A percentile compares a stretch with the other conserved stretches of the same genome.
Evolutionary conservation across 2,113 vertebrate species (phyloP).

Genomic region (Ailurus styani): DNA sequence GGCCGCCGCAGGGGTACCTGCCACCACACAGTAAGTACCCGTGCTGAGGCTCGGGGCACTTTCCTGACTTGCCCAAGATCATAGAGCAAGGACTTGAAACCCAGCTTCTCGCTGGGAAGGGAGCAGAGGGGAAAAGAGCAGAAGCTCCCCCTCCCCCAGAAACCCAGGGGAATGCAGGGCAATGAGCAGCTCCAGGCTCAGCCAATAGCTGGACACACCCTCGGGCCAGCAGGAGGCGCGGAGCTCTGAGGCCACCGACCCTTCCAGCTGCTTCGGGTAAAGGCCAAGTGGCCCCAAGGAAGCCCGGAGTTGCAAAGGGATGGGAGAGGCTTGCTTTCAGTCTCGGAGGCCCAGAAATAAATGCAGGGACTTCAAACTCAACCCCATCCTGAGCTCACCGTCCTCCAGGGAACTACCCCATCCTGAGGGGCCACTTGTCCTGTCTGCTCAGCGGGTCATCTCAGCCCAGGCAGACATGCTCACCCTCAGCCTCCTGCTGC

Average conservation of each 20-base stretch:
- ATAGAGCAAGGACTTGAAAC: background rate
- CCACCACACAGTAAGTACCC: background rate
- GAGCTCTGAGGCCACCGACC: background rate
- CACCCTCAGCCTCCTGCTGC: background rate
- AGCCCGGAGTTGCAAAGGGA: background rate
- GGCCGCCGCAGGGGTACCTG: background rate
- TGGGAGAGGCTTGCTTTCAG: background rate
- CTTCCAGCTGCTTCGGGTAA: background rate
- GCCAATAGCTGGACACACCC: background rate
- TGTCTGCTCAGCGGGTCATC: accelerated
- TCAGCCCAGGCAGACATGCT: background rate
- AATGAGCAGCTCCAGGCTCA: background rate
- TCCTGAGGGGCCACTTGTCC: background rate
- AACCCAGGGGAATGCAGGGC: background rate
- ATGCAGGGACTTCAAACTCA: background rate
- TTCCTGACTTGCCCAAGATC: background rate
- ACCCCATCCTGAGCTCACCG: background rate
- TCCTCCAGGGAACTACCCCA: background rate
- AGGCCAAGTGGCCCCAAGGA: constrained; percentile 43
- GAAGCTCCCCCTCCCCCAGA: background rate
- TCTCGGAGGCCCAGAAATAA: background rate
- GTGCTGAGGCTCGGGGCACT: background rate
- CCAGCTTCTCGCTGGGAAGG: background rate
- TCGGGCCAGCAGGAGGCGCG: background rate
- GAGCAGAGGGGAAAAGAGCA: background rate